These are phyloP conservation scores for Xanthorhoe designata DNA, from an alignment of 2,888 invertebrate species.

Conservation along the genomic window DNA sequence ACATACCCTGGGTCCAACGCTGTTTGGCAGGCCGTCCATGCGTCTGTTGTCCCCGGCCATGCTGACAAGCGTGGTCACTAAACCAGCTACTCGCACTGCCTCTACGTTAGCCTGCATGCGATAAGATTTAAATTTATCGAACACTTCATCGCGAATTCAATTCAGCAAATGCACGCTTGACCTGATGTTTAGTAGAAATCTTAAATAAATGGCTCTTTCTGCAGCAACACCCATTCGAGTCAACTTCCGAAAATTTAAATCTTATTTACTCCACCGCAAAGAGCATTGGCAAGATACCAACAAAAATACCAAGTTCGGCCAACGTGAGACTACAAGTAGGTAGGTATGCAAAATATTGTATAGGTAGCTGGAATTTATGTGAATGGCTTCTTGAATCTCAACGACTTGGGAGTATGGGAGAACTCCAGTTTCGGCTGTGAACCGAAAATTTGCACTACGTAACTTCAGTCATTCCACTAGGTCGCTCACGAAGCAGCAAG, in stretches of 20 bases:
- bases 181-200: slow-evolving; percentile 47
- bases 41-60: slow-evolving; percentile 89
- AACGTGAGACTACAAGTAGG: slow-evolving; percentile 56
- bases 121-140: slow-evolving; percentile 83
- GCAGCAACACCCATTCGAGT: slow-evolving; percentile 55
- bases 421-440: slow-evolving; percentile 53
- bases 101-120: slow-evolving; percentile 91
- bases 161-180: slow-evolving; percentile 47
- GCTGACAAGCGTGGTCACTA: slow-evolving; percentile 93
- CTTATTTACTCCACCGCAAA: slow-evolving; percentile 72
- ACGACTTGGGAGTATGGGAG: slow-evolving; percentile 50
- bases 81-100: slow-evolving; percentile 92
- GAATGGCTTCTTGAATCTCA: slow-evolving; percentile 63
- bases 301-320: slow-evolving; percentile 59
- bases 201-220: slow-evolving; percentile 49
- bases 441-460: slow-evolving; percentile 60
- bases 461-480: slow-evolving; percentile 55
- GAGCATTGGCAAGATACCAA: slow-evolving; percentile 71
- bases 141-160: slow-evolving; percentile 51
- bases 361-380: slow-evolving; percentile 56
- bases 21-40: slow-evolving; percentile 82
- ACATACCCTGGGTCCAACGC: slow-evolving; percentile 83
- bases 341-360: slow-evolving; percentile 62
- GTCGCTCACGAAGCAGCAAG: slow-evolving; percentile 60
- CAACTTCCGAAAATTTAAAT: slow-evolving; percentile 78